phyloP scores from a whole-genome alignment of 2,888 invertebrate species.

The Alsophila aescularia region DNA sequence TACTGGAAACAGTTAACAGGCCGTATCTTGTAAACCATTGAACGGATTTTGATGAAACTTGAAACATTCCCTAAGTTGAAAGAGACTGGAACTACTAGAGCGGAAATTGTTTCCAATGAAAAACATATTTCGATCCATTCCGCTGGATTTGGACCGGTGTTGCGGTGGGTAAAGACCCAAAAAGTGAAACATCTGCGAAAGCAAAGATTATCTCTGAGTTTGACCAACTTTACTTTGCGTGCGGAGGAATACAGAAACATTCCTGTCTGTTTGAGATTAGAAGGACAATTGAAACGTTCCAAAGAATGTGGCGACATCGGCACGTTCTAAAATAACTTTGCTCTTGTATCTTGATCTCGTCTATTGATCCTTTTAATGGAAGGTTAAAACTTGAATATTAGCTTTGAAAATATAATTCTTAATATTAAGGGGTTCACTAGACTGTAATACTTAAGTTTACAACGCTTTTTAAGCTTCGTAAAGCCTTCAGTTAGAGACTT shows the following conservation, averaged over 20 bases:
- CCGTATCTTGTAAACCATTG: no score
- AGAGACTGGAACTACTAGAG: no score
- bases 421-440: conserved; percentile 15
- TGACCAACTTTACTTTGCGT: conserved; percentile 16
- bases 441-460: conserved; percentile 16
- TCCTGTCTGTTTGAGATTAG: conserved; percentile 2
- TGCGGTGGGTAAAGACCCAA: conserved; percentile 1
- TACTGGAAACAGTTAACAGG: no score
- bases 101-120: not conserved
- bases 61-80: no score
- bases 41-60: no score
- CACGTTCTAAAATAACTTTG: conserved; percentile 16
- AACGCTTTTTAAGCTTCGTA: conserved; percentile 20
- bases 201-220: conserved; percentile 29
- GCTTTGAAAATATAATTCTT: conserved; percentile 10
- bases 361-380: conserved; percentile 25
- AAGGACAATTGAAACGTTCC: conserved; percentile 12
- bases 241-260: conserved; percentile 1
- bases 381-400: conserved; percentile 21
- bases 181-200: conserved; percentile 28
- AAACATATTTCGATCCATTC: not conserved
- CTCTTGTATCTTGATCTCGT: conserved; percentile 17
- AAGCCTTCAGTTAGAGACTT: conserved; percentile 7
- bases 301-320: conserved; percentile 9
- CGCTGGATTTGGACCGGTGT: not conserved